A percentile compares a stretch with the other conserved stretches of the same genome.
These are phyloP conservation scores for Promerops cafer DNA, from an alignment of 2,113 vertebrate genomes.

Conservation along the genomic window DNA sequence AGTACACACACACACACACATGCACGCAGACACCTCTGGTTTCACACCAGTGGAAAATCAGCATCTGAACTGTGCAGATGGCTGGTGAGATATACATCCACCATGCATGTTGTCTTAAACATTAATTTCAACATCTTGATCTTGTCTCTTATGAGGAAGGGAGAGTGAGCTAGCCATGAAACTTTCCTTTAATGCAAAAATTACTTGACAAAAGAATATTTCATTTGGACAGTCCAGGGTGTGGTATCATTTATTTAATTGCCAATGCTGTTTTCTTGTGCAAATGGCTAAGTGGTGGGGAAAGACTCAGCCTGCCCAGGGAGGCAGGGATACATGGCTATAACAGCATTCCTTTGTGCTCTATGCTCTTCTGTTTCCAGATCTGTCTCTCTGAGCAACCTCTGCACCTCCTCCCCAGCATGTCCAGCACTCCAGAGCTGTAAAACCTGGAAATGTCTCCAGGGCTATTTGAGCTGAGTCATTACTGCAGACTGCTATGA, in stretches of 20 bases:
- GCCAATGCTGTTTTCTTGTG: neutral
- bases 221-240: neutral
- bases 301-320: neutral
- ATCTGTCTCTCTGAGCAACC: rapidly evolving
- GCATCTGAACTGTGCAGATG: neutral
- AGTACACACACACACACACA: neutral
- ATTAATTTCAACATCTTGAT: neutral
- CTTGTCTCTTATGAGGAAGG: neutral
- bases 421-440: neutral
- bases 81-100: neutral
- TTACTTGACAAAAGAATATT: neutral
- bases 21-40: neutral
- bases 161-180: neutral
- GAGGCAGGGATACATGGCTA: neutral
- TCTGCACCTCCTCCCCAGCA: neutral
- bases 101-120: neutral
- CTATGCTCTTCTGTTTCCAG: neutral
- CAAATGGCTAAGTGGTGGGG: neutral
- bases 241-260: neutral
- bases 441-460: neutral
- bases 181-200: neutral
- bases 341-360: neutral
- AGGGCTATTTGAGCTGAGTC: neutral
- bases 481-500: neutral
- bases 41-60: neutral